Conservation (phyloP, 2,797 vertebrate genomes). For the Urosaurus nigricauda region DNA sequence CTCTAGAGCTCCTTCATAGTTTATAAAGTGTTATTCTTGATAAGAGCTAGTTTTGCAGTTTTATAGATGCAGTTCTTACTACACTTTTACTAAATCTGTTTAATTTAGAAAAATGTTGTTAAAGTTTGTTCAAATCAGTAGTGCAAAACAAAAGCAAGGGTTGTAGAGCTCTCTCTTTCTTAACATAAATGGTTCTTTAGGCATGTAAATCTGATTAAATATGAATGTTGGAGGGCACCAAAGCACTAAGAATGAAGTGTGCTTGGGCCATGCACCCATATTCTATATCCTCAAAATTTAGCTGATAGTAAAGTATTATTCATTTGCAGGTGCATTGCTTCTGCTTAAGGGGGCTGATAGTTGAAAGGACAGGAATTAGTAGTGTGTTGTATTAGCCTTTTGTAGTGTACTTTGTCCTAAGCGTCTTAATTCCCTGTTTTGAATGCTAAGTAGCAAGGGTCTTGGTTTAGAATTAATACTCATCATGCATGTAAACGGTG, state of each 20-base stretch:
- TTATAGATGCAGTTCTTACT: slow-evolving; percentile 20
- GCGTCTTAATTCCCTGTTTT: slow-evolving; percentile 99
- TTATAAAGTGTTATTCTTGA: background rate
- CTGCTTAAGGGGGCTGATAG: slow-evolving; percentile 92
- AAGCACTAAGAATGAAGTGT: slow-evolving; percentile 88
- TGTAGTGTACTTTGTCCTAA: slow-evolving; percentile 98
- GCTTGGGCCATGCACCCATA: slow-evolving; percentile 90
- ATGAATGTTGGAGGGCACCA: slow-evolving; percentile 87
- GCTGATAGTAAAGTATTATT: slow-evolving; percentile 96
- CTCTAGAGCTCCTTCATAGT: background rate
- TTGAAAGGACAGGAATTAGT: slow-evolving; percentile 98
- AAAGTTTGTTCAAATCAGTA: slow-evolving; percentile 30
- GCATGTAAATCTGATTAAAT: slow-evolving; percentile 85
- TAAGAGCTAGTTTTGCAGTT: slow-evolving; percentile 2
- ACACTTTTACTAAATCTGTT: slow-evolving; percentile 28
- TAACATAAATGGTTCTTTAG: slow-evolving; percentile 81
- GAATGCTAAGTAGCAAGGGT: slow-evolving; percentile 97
- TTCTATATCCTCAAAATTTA: slow-evolving; percentile 90
- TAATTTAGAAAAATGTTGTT: slow-evolving; percentile 48
- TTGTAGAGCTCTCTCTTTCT: slow-evolving; percentile 81
- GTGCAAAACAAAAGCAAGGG: slow-evolving; percentile 59
- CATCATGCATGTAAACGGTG: slow-evolving; percentile 98
- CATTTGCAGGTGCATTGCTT: slow-evolving; percentile 99
- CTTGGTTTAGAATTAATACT: slow-evolving; percentile 97
- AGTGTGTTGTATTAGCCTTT: slow-evolving; percentile 99